Evolutionary conservation across 2,797 vertebrate genomes (phyloP).

Genomic region (Crocodylus rhombifer): DNA sequence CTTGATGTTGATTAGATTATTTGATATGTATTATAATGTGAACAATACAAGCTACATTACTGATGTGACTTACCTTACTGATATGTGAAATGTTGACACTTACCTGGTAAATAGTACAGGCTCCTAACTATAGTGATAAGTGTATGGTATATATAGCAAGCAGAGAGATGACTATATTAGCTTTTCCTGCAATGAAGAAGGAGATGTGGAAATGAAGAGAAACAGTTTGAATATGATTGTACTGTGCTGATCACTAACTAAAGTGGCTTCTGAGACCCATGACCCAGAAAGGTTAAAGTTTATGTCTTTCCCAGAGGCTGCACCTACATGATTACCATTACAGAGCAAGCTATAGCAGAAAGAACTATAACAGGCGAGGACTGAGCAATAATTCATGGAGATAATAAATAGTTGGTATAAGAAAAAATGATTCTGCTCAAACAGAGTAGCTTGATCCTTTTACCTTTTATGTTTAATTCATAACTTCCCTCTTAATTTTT

Average conservation of each 20-base stretch:
- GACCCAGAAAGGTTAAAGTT: conserved; percentile 76
- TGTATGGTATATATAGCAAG: conserved; percentile 36
- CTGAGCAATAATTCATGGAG: conserved; percentile 63
- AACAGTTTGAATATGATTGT: background rate
- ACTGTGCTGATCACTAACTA: conserved; percentile 32
- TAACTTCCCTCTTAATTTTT: background rate
- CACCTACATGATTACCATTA: conserved; percentile 70
- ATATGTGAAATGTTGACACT: background rate
- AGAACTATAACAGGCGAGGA: conserved; percentile 25
- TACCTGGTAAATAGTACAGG: background rate
- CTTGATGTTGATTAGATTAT: conserved; percentile 51
- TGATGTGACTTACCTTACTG: conserved; percentile 45
- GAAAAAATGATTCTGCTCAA: background rate
- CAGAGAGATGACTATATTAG: conserved; percentile 58
- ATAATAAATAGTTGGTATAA: conserved; percentile 40
- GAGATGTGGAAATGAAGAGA: conserved; percentile 60
- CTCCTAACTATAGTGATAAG: conserved; percentile 50
- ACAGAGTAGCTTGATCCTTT: background rate
- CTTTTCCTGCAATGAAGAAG: conserved; percentile 19
- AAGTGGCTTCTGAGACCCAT: conserved; percentile 52
- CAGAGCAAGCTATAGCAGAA: conserved; percentile 55
- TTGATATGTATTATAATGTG: background rate
- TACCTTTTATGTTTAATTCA: background rate
- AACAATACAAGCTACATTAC: conserved; percentile 22
- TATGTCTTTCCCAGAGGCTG: conserved; percentile 70